Evolutionary conservation across 2,113 vertebrate genomes (phyloP).

Genomic region (Lycaon pictus): DNA sequence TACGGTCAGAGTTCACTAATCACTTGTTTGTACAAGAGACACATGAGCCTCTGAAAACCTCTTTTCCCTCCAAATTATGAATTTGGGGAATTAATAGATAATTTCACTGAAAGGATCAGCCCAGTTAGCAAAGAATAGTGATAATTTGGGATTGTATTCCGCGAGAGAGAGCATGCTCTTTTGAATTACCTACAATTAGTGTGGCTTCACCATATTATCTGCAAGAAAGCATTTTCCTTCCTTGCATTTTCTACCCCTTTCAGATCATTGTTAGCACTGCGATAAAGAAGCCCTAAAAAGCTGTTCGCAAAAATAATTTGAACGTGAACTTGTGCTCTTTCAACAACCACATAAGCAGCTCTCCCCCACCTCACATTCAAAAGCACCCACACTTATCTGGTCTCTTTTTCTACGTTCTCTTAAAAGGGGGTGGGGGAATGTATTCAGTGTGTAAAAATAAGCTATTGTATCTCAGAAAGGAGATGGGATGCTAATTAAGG

Average conservation of each 20-base stretch:
- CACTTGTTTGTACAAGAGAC: conserved; percentile 3
- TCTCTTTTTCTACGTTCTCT: conserved; percentile 68
- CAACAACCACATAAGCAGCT: conserved; percentile 25
- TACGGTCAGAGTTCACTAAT: neutral
- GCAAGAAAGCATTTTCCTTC: conserved; percentile 44
- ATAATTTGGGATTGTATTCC: conserved; percentile 13
- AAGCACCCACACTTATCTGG: conserved; percentile 57
- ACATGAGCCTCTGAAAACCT: neutral
- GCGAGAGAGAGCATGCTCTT: neutral
- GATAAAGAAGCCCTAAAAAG: conserved; percentile 44
- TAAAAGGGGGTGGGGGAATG: neutral
- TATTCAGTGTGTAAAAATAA: conserved; percentile 85
- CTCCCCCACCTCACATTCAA: neutral
- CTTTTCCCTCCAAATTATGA: conserved; percentile 27
- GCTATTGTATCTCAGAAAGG: conserved; percentile 83
- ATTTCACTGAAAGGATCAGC: conserved; percentile 28
- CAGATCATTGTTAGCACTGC: conserved; percentile 26
- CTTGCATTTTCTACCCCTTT: conserved; percentile 58
- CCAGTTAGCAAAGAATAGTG: conserved; percentile 5
- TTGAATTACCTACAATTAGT: conserved; percentile 41
- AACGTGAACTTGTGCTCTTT: conserved; percentile 46
- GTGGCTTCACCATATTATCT: conserved; percentile 51
- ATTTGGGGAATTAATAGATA: conserved; percentile 33
- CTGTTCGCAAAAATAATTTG: conserved; percentile 40
- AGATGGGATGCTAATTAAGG: conserved; percentile 81